These are phyloP conservation scores for Prolemur simus DNA, from an alignment of 2,113 vertebrate species.

Conservation along the genomic window DNA sequence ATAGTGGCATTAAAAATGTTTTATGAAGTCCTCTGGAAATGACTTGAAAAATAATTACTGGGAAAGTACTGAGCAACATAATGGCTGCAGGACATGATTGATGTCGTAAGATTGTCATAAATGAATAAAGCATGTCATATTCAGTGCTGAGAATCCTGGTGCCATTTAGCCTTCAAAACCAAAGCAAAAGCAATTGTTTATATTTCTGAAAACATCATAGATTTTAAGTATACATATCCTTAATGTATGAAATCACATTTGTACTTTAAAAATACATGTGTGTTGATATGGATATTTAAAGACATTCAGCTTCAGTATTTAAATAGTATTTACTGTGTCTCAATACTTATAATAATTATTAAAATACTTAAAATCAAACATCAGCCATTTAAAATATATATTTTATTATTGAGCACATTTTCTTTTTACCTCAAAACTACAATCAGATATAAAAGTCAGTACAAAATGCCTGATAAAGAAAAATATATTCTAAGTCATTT, in stretches of 20 bases:
- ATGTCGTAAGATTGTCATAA: conserved; percentile 54
- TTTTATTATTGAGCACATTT: neutral
- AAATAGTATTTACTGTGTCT: neutral
- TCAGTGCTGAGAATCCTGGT: conserved; percentile 28
- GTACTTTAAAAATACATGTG: neutral
- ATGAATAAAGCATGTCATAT: conserved; percentile 9
- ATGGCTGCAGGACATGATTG: conserved; percentile 60
- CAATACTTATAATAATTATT: neutral
- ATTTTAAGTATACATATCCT: neutral
- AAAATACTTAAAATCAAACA: conserved; percentile 10
- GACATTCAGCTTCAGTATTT: neutral
- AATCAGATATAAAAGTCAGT: neutral
- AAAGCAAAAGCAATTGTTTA: neutral
- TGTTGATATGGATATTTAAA: neutral
- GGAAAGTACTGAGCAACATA: neutral
- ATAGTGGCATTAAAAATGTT: conserved; percentile 57
- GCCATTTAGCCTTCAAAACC: neutral
- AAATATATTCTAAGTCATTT: neutral
- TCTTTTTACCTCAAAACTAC: neutral
- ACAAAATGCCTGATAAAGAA: neutral
- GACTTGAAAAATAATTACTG: conserved; percentile 75
- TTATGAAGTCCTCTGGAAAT: conserved; percentile 67
- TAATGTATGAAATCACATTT: neutral
- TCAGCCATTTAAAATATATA: neutral
- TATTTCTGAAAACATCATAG: neutral